Evolutionary conservation across 2,888 invertebrate species (phyloP), one percentile per base, ranked within the genome.

Genomic region (Bombylius discolor): DNA sequence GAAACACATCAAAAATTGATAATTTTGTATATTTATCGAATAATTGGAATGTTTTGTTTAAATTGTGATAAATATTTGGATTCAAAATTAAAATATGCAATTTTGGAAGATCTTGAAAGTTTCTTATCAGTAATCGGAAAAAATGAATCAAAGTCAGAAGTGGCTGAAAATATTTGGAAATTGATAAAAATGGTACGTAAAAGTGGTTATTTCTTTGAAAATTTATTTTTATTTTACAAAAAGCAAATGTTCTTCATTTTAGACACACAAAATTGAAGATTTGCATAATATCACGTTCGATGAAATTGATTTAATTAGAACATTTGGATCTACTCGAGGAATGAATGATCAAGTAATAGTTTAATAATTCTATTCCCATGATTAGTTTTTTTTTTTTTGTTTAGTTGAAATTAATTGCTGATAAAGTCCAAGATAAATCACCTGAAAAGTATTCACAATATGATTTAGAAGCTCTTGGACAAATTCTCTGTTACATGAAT

Each of bases 401-500:
- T 23, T 23, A 73, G 67, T 68, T 81, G 13, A 57, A 65, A 11
- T 72, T 77, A 0, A 72, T 81, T 12, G 79, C 78, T 3, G 69
- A 74, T 36, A 72, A 77, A n/a, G 74, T 81, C 3, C 73, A 75
- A 5, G 67, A 71, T 1, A 82, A 82, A 66, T 70, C 70, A 36
- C 78, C 80, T 0, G 75, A 78, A 58, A 79, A 79, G 58, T 79
- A 78, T 61, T 79, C 80, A 0, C 76, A 73, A 61, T 81, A 78
- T 57, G 81, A 82, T 67, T 68, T 81, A 52, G 69, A 65, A 46
- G 76, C 78, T 1, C 64, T 82, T 53, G 70, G 76, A 42, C 78
- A 80, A 63, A 78, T 81, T 58, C 62, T 81, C 4, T 82, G 82
- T 62, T 75, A 75, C n/a, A 79, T 79, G 55, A 79, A 80, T 61